Percentiles rank a stretch among this genome's conserved stretches.
These are phyloP conservation scores for Ptilonorhynchus violaceus DNA, from an alignment of 2,113 vertebrate genomes.

Conservation along the genomic window DNA sequence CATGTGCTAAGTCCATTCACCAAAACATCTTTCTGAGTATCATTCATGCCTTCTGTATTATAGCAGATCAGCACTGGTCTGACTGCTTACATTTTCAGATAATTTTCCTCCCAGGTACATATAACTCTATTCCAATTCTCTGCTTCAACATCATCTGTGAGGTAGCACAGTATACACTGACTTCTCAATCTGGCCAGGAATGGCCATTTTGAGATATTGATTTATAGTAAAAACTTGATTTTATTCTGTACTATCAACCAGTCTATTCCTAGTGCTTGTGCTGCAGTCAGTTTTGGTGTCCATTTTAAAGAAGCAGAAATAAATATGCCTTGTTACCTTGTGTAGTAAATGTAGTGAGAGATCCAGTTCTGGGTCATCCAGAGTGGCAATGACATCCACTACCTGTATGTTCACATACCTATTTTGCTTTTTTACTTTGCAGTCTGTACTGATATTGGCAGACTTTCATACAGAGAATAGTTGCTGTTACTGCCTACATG, in stretches of 20 bases:
- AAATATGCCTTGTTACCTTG: neutral
- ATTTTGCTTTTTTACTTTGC: neutral
- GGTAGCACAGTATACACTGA: neutral
- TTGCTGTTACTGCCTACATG: neutral
- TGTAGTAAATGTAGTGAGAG: neutral
- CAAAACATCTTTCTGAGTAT: neutral
- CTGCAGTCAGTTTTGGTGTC: neutral
- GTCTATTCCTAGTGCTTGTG: neutral
- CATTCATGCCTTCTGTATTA: neutral
- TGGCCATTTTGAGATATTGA: neutral
- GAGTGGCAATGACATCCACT: neutral
- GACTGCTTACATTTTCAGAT: neutral
- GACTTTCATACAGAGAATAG: neutral
- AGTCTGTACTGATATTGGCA: neutral
- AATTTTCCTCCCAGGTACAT: neutral
- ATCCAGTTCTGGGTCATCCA: neutral
- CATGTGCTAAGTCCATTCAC: neutral
- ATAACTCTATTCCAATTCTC: neutral
- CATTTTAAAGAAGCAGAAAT: neutral
- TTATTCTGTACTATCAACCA: neutral
- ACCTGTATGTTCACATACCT: neutral
- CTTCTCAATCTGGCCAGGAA: neutral
- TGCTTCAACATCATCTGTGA: neutral
- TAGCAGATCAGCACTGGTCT: neutral
- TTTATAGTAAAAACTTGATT: neutral